Evolutionary conservation across 1,140 invertebrate species (phyloP).

Genomic region (Pseudomyrmex pallidus): DNA sequence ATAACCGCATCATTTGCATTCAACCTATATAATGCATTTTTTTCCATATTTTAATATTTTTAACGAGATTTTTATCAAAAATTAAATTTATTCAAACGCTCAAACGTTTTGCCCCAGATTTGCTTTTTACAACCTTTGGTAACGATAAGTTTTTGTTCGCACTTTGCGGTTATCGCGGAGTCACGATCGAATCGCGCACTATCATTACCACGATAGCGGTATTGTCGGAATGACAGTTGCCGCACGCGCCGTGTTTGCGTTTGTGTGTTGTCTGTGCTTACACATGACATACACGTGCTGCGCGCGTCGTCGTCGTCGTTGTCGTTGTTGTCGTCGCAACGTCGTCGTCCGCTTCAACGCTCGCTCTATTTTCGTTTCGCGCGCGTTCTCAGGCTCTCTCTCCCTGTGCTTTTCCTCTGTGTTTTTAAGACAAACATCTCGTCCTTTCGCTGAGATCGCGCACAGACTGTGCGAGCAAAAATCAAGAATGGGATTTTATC

Average conservation of each 20-base stretch:
- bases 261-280: too few relatives aligned
- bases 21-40: neutral
- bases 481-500: constrained; percentile 9
- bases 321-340: neutral
- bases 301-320: neutral
- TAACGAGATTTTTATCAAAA: constrained; percentile 19
- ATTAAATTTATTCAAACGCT: neutral
- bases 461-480: constrained; percentile 11
- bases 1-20: neutral
- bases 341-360: constrained; percentile 17
- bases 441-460: constrained; percentile 14
- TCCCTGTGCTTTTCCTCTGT: constrained; percentile 20
- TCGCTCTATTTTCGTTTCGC: constrained; percentile 43
- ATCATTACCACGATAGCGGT: neutral
- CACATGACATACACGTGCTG: too few relatives aligned
- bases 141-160: neutral
- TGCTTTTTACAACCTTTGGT: neutral
- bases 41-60: neutral
- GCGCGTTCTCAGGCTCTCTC: constrained; percentile 19
- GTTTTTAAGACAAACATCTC: constrained; percentile 21
- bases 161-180: neutral
- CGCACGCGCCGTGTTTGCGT: neutral
- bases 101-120: neutral
- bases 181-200: neutral
- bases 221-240: neutral